Evolutionary conservation across 2,888 invertebrate species (phyloP), one percentile per base, ranked within the genome.

Genomic region (Hypomecis punctinalis): DNA sequence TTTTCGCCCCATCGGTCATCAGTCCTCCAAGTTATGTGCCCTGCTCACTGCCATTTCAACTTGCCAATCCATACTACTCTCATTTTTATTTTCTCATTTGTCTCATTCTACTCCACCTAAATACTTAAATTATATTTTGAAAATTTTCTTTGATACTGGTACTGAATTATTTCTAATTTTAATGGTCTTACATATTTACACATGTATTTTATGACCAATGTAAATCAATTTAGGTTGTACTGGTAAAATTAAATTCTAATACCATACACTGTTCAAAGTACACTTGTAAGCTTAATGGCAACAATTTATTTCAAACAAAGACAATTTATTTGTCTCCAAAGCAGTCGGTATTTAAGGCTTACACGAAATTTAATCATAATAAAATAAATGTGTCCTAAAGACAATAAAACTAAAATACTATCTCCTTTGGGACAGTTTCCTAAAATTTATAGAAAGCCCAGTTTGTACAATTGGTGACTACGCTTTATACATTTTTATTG

Each of bases 401-500:
- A 56, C 39, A 39, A 46, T 56, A 49, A 51, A 49, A 62, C 56
- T 62, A 62, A 62, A 62, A 39, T 49, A 45, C 45, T 48, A 48
- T 61, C 35, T 53, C 47, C 36, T 43, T 33, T 33, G 45, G 49
- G 55, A 45, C 40, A 46, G 45, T 52, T 47, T 35, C 39, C 42
- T 46, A 23, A 52, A 52, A 62, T 62, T 57, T 57, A 57, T 57
- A 36, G 46, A 52, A 62, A 10, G 61, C 51, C 51, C 56, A 45
- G 61, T 56, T 51, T 42, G 51, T 62, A 51, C 56, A 56, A 48
- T 62, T 62, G 56, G 56, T 52, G 52, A 40, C 23, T 62, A 56
- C 62, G 62, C 51, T 11, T 40, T 39, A 46, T 62, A 56, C 62
- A 62, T 62, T 62, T 62, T 62, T 62, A 62, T 62, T 13, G 9